These are phyloP conservation scores for Blastomussa wellsi DNA, from an alignment of 92 coral and sea anemone species.

Conservation along the genomic window DNA sequence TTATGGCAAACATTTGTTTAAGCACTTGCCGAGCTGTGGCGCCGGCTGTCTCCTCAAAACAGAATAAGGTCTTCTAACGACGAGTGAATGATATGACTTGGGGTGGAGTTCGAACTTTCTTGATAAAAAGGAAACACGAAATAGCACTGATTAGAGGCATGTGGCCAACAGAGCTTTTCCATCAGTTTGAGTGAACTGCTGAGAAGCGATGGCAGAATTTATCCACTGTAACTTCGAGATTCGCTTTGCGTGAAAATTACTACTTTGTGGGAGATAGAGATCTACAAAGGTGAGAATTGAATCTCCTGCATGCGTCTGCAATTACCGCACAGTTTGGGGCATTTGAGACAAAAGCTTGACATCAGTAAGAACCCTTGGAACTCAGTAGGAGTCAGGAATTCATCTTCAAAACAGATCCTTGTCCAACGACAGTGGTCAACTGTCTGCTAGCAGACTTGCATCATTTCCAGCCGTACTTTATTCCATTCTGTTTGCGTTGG, in stretches of 20 bases:
- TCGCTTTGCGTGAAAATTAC: slow-evolving; percentile 16
- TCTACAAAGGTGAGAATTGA: slow-evolving; percentile 37
- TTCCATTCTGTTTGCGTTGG: neutral
- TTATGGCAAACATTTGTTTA: slow-evolving; percentile 48
- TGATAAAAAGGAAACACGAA: neutral
- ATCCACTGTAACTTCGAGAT: neutral
- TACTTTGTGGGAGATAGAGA: slow-evolving; percentile 25
- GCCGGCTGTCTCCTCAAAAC: slow-evolving; percentile 35
- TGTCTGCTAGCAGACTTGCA: neutral
- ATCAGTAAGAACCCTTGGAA: neutral
- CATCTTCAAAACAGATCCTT: neutral
- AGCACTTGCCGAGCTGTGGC: slow-evolving; percentile 28
- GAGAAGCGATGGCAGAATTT: neutral
- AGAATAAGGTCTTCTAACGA: neutral
- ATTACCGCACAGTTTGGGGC: slow-evolving; percentile 17
- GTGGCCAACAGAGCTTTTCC: no score
- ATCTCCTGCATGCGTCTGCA: slow-evolving; percentile 27
- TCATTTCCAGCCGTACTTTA: neutral
- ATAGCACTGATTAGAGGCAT: no score
- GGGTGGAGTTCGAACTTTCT: slow-evolving; percentile 36
- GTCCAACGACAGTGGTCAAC: neutral
- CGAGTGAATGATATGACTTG: neutral
- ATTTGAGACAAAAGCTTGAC: neutral
- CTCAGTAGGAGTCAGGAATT: slow-evolving; percentile 6
- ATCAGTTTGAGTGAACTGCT: neutral